A percentile compares a stretch with the other conserved stretches of the same genome.
Evolutionary conservation across 2,797 vertebrate species (phyloP).

Genomic region (Siniperca obscura): DNA sequence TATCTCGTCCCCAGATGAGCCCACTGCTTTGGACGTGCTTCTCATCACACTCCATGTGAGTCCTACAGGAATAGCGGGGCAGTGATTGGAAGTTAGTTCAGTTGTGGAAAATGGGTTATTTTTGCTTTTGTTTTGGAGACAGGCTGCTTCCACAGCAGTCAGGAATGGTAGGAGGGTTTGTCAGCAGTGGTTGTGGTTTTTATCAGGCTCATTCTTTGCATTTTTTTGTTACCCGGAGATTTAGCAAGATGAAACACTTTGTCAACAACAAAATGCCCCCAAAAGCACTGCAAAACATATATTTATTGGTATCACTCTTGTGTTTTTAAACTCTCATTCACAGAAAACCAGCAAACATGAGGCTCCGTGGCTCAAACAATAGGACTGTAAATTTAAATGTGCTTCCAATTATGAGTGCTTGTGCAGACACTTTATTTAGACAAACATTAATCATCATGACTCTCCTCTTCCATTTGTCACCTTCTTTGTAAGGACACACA

Average conservation of each 20-base stretch:
- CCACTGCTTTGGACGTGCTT: constrained; percentile 90
- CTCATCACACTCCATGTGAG: constrained; percentile 91
- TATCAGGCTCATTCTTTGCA: constrained; percentile 52
- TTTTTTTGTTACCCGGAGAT: constrained; percentile 38
- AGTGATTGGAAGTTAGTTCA: constrained; percentile 5
- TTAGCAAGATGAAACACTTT: constrained; percentile 56
- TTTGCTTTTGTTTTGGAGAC: constrained; percentile 58
- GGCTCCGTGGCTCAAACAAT: constrained; percentile 58
- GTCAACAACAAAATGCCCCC: constrained; percentile 54
- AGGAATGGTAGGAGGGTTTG: constrained; percentile 36
- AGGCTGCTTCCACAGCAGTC: constrained; percentile 42
- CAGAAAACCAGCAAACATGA: constrained; percentile 63
- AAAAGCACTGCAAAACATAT: constrained; percentile 55
- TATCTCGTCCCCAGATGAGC: constrained; percentile 90
- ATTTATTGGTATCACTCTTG: constrained; percentile 54
- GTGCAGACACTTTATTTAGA: constrained; percentile 58
- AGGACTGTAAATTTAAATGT: constrained; percentile 67
- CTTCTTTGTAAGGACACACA: constrained; percentile 21
- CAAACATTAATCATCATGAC: constrained; percentile 50
- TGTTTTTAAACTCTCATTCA: constrained; percentile 59
- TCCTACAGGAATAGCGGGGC: not conserved
- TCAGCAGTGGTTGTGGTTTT: constrained; percentile 50
- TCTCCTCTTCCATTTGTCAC: constrained; percentile 45
- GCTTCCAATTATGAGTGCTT: constrained; percentile 66
- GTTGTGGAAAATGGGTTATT: constrained; percentile 33